Conservation (phyloP, 2,888 invertebrate genomes). For the Euclidia mi region DNA sequence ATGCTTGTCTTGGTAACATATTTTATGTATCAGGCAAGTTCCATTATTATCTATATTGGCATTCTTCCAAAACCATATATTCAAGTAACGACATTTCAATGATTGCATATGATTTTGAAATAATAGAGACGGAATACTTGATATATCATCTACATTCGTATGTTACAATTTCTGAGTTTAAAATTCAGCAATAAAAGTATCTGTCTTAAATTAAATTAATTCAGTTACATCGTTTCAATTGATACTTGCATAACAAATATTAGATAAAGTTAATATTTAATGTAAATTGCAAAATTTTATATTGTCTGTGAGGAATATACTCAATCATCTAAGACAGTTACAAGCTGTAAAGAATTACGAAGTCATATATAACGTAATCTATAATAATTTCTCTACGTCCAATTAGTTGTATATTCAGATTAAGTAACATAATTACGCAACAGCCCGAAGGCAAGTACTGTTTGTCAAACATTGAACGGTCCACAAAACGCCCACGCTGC, state of each 20-base stretch:
- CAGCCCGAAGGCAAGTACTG: conserved; percentile 3
- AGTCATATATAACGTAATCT: conserved; percentile 14
- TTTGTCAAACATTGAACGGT: conserved; percentile 23
- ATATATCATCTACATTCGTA: too few species aligned
- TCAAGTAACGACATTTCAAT: conserved; percentile 22
- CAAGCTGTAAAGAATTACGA: conserved; percentile 21
- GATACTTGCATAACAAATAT: neutral
- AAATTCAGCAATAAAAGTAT: too few species aligned
- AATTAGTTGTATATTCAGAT: conserved; percentile 25
- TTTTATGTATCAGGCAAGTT: conserved; percentile 47
- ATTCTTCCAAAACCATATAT: conserved; percentile 51
- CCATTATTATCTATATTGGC: conserved; percentile 53
- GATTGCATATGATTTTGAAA: conserved; percentile 16
- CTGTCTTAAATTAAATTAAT: neutral
- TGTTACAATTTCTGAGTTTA: too few species aligned
- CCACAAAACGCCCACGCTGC: conserved; percentile 46
- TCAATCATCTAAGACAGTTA: conserved; percentile 2
- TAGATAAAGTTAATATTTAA: conserved; percentile 11
- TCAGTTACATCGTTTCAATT: neutral
- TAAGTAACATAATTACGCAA: conserved; percentile 26
- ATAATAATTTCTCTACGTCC: conserved; percentile 20
- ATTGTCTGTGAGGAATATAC: too few species aligned
- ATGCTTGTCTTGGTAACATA: conserved; percentile 56
- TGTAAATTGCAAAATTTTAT: too few species aligned
- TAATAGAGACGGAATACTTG: too few species aligned